Conservation (phyloP, 2,888 invertebrate genomes). For the Elmis aenea region DNA sequence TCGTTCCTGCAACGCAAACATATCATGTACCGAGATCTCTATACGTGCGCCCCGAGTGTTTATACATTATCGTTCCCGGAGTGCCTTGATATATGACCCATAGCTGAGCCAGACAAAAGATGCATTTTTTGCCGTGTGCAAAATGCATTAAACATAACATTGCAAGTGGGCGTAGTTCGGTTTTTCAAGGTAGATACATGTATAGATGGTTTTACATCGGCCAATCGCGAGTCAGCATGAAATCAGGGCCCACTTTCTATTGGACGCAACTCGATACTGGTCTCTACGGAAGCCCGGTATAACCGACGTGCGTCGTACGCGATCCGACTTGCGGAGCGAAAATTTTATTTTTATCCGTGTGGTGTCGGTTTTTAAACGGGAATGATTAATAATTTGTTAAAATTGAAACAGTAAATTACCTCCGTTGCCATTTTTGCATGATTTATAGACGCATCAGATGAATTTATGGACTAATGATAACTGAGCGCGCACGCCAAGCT, state of each 20-base stretch:
- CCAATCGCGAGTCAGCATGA: constrained; percentile 20
- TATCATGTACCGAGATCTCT: no score
- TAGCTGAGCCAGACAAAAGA: constrained; percentile 38
- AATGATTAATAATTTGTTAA: no score
- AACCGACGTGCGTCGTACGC: constrained; percentile 17
- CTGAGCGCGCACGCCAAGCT: no score
- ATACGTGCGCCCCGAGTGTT: no score
- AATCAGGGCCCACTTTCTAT: constrained; percentile 7
- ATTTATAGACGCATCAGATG: no score
- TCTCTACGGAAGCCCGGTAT: constrained; percentile 14
- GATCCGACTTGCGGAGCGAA: neutral
- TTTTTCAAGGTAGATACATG: constrained; percentile 39
- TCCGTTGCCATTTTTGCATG: no score
- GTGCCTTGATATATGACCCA: constrained; percentile 34
- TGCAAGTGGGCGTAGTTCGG: constrained; percentile 35
- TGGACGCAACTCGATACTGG: constrained; percentile 15
- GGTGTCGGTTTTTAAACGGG: no score
- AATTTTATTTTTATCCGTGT: no score
- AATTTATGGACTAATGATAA: no score
- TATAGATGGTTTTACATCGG: constrained; percentile 19
- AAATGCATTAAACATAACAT: constrained; percentile 45
- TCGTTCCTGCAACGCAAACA: no score
- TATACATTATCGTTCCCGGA: no score
- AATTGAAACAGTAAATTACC: no score
- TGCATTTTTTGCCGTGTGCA: constrained; percentile 36